Percentiles rank a stretch among this genome's conserved stretches.
These are phyloP conservation scores for Pinctada fucata DNA, from an alignment of 2,888 invertebrate species.

Conservation along the genomic window DNA sequence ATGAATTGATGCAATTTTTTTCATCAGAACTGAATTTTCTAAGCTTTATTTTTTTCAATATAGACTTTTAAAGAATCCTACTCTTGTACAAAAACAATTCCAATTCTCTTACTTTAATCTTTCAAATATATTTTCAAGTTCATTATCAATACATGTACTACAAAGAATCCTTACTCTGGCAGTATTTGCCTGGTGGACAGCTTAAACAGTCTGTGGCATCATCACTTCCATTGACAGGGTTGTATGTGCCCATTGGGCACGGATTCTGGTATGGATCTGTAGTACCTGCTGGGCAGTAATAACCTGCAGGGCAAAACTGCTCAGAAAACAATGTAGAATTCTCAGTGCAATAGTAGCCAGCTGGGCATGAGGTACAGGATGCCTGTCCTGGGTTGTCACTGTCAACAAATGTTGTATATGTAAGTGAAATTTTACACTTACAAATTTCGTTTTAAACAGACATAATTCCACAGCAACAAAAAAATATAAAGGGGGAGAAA, in stretches of 20 bases:
- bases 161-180: slow-evolving; percentile 60
- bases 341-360: slow-evolving; percentile 71
- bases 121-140: too few species aligned
- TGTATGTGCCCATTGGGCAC: slow-evolving; percentile 71
- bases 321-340: slow-evolving; percentile 65
- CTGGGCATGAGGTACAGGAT: slow-evolving; percentile 66
- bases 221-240: slow-evolving; percentile 64
- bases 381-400: slow-evolving; percentile 63
- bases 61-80: too few species aligned
- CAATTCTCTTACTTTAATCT: too few species aligned
- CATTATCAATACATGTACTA: too few species aligned
- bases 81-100: too few species aligned
- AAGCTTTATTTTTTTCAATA: too few species aligned
- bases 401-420: slow-evolving; percentile 29
- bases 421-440: too few species aligned
- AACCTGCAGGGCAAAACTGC: slow-evolving; percentile 69
- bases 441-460: too few species aligned
- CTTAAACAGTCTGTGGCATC: slow-evolving; percentile 61
- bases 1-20: too few species aligned
- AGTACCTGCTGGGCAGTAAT: slow-evolving; percentile 72
- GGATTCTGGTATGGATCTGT: slow-evolving; percentile 64
- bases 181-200: slow-evolving; percentile 73
- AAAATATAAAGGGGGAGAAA: too few species aligned
- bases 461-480: too few species aligned
- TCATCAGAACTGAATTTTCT: too few species aligned